Conservation (phyloP, 2,113 vertebrate species). For the Nannobrachium achirus region DNA sequence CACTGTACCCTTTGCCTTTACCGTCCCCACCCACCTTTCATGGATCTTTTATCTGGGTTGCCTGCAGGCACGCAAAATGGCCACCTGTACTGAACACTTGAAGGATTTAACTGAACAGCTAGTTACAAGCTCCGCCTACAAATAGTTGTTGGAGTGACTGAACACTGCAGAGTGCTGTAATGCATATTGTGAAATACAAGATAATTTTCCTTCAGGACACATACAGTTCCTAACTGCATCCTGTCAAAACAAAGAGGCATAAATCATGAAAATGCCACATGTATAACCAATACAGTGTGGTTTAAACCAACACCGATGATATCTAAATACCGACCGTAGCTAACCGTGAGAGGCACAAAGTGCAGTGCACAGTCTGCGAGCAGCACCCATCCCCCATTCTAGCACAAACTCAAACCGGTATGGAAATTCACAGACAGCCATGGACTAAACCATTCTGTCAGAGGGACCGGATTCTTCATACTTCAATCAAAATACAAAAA, state of each 20-base stretch:
- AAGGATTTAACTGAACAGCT: too few species aligned
- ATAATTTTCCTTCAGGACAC: neutral
- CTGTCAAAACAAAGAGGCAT: neutral
- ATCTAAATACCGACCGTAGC: conserved; percentile 54
- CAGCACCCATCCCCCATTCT: conserved; percentile 75
- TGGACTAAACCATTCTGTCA: conserved; percentile 62
- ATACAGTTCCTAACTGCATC: neutral
- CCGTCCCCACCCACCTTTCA: neutral
- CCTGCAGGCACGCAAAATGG: conserved; percentile 2
- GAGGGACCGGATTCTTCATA: conserved; percentile 26
- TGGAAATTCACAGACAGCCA: conserved; percentile 65
- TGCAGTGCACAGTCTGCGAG: conserved; percentile 61
- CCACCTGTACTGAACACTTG: neutral
- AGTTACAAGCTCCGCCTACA: too few species aligned
- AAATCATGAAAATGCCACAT: conserved; percentile 6
- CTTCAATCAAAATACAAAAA: conserved; percentile 12
- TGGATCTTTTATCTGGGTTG: neutral
- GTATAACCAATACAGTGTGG: conserved; percentile 9
- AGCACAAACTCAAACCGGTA: conserved; percentile 67
- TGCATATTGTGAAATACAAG: neutral
- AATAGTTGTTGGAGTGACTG: neutral
- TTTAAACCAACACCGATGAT: conserved; percentile 37
- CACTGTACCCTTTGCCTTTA: neutral
- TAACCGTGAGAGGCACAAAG: conserved; percentile 39
- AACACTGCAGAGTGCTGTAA: conserved; percentile 11